Percentiles rank a stretch among this genome's conserved stretches.
Conservation (phyloP, 2,797 vertebrate species). For the Luscinia luscinia region DNA sequence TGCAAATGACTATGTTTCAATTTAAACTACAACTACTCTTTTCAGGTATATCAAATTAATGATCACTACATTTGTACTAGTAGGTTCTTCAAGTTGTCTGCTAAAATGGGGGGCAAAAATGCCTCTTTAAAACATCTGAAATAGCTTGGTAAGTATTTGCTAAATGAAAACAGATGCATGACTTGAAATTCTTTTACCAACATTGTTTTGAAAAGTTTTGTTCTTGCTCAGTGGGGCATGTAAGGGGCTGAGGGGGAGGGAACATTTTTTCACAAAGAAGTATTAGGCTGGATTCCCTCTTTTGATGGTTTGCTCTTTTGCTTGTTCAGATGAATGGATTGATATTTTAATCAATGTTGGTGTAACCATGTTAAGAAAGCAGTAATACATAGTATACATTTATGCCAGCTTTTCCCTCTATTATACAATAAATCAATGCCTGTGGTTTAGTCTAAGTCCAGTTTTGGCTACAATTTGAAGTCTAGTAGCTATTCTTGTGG, state of each 20-base stretch:
- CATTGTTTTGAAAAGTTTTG: neutral
- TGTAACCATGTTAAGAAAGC: neutral
- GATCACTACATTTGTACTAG: neutral
- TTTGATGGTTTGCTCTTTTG: neutral
- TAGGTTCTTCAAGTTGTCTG: neutral
- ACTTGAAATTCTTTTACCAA: neutral
- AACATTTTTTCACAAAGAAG: neutral
- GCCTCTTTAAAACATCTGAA: neutral
- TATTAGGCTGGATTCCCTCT: neutral
- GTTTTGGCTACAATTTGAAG: neutral
- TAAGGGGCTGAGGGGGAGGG: neutral
- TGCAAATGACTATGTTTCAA: neutral
- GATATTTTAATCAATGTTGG: neutral
- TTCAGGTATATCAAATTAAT: neutral
- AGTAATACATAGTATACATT: neutral
- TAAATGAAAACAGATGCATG: neutral
- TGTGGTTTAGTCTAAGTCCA: neutral
- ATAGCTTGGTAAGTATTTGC: neutral
- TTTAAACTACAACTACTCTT: neutral
- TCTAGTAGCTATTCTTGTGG: accelerated
- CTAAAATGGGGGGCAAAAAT: neutral
- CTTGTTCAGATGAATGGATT: neutral
- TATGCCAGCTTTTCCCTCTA: neutral
- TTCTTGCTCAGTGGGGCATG: neutral
- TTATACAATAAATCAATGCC: neutral